Conservation (phyloP, 2,113 vertebrate species). For the Phylloscopus whistleri region DNA sequence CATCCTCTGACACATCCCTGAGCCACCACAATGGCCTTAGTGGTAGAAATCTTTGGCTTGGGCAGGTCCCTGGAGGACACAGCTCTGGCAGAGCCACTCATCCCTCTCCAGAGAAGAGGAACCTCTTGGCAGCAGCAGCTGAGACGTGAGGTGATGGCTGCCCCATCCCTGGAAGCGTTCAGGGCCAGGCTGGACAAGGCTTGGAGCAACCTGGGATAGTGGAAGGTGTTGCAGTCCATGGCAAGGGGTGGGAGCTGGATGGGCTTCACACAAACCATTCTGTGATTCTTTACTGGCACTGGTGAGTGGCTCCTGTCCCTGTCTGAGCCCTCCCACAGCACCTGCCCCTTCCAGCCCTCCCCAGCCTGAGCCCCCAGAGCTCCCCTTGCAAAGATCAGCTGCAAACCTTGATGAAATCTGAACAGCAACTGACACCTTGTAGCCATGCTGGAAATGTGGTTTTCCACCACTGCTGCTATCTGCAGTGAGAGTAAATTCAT, state of each 20-base stretch:
- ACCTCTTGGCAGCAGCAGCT: neutral
- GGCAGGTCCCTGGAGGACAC: neutral
- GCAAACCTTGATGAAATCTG: neutral
- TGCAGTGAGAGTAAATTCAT: neutral
- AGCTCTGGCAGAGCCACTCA: neutral
- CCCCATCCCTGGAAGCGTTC: neutral
- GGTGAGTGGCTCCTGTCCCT: neutral
- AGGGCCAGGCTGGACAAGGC: neutral
- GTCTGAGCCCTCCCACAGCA: neutral
- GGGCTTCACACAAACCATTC: neutral
- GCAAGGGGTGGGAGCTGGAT: neutral
- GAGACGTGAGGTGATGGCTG: neutral
- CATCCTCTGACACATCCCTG: neutral
- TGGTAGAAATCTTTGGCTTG: accelerated
- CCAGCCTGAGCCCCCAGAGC: neutral
- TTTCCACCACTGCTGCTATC: conserved; percentile 5
- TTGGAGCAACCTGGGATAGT: neutral
- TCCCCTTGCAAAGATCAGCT: neutral
- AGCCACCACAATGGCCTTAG: neutral
- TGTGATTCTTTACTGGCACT: accelerated
- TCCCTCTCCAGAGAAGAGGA: neutral
- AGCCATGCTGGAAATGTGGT: neutral
- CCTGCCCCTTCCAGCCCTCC: neutral
- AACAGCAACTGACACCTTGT: neutral
- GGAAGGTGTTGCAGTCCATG: neutral